Percentiles rank a stretch among this genome's conserved stretches.
These are phyloP conservation scores for Drosophila cracens DNA, from an alignment of 2,888 invertebrate genomes.

Conservation along the genomic window DNA sequence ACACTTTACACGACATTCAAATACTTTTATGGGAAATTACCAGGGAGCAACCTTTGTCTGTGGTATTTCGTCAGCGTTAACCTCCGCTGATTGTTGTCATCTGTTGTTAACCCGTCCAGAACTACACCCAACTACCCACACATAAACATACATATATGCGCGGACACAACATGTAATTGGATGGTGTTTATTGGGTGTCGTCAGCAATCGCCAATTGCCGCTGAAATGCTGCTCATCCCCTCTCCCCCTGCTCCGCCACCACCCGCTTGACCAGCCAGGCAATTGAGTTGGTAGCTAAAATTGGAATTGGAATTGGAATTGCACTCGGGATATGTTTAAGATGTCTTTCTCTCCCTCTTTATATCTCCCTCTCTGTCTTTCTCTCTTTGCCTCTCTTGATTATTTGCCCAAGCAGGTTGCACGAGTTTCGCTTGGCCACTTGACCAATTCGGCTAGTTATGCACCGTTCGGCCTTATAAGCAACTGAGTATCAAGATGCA, in stretches of 20 bases:
- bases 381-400: neutral
- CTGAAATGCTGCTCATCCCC: slow-evolving; percentile 38
- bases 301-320: slow-evolving; percentile 32
- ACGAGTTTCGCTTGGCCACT: slow-evolving; percentile 10
- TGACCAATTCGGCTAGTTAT: slow-evolving; percentile 5
- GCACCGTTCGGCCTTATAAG: neutral
- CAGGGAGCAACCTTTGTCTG: slow-evolving; percentile 50
- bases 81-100: slow-evolving; percentile 55
- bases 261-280: slow-evolving; percentile 33
- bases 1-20: slow-evolving; percentile 80
- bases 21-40: slow-evolving; percentile 79
- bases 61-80: slow-evolving; percentile 64
- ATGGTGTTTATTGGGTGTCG: slow-evolving; percentile 75
- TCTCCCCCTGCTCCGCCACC: neutral
- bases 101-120: slow-evolving; percentile 37
- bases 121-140: slow-evolving; percentile 33
- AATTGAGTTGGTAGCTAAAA: slow-evolving; percentile 55
- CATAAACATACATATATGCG: slow-evolving; percentile 15
- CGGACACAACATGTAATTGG: slow-evolving; percentile 61
- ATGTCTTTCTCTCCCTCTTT: slow-evolving; percentile 5
- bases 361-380: neutral
- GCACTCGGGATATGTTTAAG: slow-evolving; percentile 19
- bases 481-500: slow-evolving; percentile 16
- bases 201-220: slow-evolving; percentile 73
- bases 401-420: slow-evolving; percentile 19